phyloP scores from a whole-genome alignment of 2,888 invertebrate genomes.

The Nephrocerus scutellatus region DNA sequence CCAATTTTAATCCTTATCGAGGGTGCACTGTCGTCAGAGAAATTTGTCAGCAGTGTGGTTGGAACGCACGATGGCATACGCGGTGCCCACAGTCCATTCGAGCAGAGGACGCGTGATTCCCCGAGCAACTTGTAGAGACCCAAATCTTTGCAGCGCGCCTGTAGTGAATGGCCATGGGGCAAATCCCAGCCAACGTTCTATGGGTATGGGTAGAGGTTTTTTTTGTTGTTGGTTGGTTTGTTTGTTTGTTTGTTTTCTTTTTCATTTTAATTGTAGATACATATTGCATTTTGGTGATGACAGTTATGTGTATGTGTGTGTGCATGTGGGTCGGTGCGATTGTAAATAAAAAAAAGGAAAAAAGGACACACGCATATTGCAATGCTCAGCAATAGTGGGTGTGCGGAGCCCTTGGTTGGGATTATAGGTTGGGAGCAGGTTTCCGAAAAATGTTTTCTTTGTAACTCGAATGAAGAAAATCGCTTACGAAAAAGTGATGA shows the following conservation, averaged over 20 bases:
- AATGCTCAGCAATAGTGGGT: no score
- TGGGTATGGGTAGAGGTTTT: conserved; percentile 3
- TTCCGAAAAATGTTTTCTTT: no score
- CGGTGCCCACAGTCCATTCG: conserved; percentile 74
- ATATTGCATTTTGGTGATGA: no score
- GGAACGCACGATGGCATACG: conserved; percentile 74
- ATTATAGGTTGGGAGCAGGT: no score
- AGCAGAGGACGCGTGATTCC: conserved; percentile 67
- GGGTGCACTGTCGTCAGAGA: conserved; percentile 78
- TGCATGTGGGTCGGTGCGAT: conserved; percentile 1
- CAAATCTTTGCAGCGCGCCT: conserved; percentile 70
- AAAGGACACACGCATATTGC: no score
- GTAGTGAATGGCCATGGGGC: conserved; percentile 70
- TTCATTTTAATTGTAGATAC: not conserved
- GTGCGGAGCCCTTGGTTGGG: no score
- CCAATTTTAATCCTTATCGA: conserved; percentile 70
- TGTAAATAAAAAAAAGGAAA: no score
- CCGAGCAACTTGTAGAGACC: conserved; percentile 80
- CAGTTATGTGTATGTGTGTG: conserved; percentile 2
- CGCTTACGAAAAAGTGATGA: no score
- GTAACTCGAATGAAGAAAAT: no score
- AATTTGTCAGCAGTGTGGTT: conserved; percentile 79
- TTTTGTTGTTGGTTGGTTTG: not conserved
- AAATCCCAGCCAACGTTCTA: conserved; percentile 59
- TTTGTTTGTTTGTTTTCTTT: conserved; percentile 1